Evolutionary conservation across 2,797 vertebrate genomes (phyloP).

Genomic region (Phalloptychus januarius): DNA sequence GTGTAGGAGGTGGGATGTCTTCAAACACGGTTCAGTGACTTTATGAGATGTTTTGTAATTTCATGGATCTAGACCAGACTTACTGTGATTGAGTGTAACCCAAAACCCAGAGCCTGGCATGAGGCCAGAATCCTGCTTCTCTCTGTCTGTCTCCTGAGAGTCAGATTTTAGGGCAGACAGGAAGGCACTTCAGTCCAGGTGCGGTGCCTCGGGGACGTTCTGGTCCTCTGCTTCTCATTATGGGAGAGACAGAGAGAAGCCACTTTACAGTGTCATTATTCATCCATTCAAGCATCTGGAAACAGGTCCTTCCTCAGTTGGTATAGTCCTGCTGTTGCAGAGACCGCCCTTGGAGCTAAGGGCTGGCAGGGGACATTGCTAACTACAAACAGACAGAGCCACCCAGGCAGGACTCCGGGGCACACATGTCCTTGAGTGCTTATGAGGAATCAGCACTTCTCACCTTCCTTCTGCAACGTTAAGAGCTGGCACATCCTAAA

Average conservation of each 20-base stretch:
- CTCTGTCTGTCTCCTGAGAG: conserved; percentile 54
- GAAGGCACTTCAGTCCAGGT: conserved; percentile 72
- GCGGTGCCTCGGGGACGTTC: conserved; percentile 75
- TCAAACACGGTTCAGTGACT: conserved; percentile 27
- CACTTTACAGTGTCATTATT: conserved; percentile 72
- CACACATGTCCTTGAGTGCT: conserved; percentile 69
- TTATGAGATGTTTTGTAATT: conserved; percentile 49
- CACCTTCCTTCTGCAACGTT: conserved; percentile 45
- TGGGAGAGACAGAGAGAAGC: conserved; percentile 61
- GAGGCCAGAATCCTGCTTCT: conserved; percentile 55
- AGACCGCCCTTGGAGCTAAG: conserved; percentile 73
- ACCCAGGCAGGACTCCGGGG: conserved; percentile 69
- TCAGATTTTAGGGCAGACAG: conserved; percentile 51
- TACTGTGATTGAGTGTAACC: conserved; percentile 56
- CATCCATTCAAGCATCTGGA: conserved; percentile 76
- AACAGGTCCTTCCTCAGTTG: conserved; percentile 70
- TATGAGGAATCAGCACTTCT: conserved; percentile 67
- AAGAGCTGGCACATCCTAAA: conserved; percentile 41
- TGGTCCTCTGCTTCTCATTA: conserved; percentile 76
- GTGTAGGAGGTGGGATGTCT: conserved; percentile 18
- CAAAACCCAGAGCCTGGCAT: conserved; percentile 56
- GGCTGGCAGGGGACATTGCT: conserved; percentile 70
- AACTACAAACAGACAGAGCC: conserved; percentile 72
- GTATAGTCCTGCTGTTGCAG: conserved; percentile 53
- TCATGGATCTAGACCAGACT: conserved; percentile 51